Percentiles rank a stretch among this genome's conserved stretches.
These are phyloP conservation scores for Rotaria macrura DNA, from an alignment of 2,888 invertebrate genomes.

Conservation along the genomic window DNA sequence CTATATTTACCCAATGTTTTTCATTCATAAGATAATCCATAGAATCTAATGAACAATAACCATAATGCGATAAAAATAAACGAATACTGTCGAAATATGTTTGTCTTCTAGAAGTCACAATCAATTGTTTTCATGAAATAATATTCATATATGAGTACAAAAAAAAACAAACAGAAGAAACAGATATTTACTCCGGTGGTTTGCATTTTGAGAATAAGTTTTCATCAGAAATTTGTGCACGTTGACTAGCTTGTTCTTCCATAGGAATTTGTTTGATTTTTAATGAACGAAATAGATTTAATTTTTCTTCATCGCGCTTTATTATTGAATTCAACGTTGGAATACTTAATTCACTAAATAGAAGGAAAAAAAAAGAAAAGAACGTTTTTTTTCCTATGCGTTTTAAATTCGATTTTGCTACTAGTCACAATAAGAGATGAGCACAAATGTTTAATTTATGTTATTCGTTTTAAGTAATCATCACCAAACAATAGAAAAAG, in stretches of 20 bases:
- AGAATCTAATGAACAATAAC: constrained; percentile 63
- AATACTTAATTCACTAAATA: constrained; percentile 56
- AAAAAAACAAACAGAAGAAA: too few relatives aligned
- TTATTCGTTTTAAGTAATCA: neutral
- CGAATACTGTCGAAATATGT: constrained; percentile 78
- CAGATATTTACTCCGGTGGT: neutral
- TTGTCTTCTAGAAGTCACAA: constrained; percentile 5
- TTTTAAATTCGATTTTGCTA: too few relatives aligned
- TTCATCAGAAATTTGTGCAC: neutral
- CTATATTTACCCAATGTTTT: constrained; percentile 15
- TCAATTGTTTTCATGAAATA: too few relatives aligned
- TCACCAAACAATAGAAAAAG: neutral
- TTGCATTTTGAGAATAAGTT: neutral
- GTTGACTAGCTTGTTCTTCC: constrained; percentile 14
- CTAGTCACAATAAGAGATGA: too few relatives aligned
- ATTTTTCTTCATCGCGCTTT: neutral
- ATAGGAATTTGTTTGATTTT: neutral
- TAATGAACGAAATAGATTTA: neutral
- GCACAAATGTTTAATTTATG: too few relatives aligned
- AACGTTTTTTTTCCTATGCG: neutral
- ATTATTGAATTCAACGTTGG: constrained; percentile 36
- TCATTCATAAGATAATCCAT: constrained; percentile 43
- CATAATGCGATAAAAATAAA: constrained; percentile 85
- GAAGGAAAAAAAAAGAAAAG: constrained; percentile 17
- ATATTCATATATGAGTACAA: too few relatives aligned